Evolutionary conservation across 2,113 vertebrate genomes (phyloP).

Genomic region (Podarcis cretensis): DNA sequence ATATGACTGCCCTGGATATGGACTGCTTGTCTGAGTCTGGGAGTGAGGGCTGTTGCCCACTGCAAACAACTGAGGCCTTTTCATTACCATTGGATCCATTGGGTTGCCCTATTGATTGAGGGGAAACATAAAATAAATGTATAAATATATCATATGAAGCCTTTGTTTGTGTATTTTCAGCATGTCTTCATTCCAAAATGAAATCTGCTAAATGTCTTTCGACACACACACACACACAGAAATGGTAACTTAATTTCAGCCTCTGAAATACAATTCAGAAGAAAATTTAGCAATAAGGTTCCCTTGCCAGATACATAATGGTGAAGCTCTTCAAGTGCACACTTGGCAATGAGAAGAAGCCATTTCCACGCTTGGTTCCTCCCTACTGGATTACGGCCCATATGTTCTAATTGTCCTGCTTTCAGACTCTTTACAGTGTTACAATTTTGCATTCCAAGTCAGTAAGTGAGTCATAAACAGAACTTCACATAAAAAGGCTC

Average conservation of each 20-base stretch:
- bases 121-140: constrained; percentile 25
- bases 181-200: constrained; percentile 24
- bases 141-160: neutral
- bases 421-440: constrained; percentile 20
- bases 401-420: neutral
- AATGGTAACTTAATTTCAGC: neutral
- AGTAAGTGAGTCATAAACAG: constrained; percentile 55
- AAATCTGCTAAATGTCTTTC: constrained; percentile 23
- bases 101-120: constrained; percentile 84
- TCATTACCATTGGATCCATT: constrained; percentile 97
- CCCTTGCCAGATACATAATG: neutral
- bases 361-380: constrained; percentile 12
- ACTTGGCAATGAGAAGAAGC: neutral
- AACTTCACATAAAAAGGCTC: constrained; percentile 37
- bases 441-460: constrained; percentile 35
- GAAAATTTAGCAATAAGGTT: neutral
- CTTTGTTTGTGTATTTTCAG: accelerated
- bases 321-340: neutral
- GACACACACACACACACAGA: constrained; percentile 3
- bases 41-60: constrained; percentile 91
- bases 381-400: neutral
- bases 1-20: constrained; percentile 90
- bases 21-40: constrained; percentile 85
- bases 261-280: neutral
- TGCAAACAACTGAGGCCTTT: constrained; percentile 93